These are phyloP conservation scores for Hesperophylax magnus DNA, from an alignment of 1,140 invertebrate species.

Conservation along the genomic window DNA sequence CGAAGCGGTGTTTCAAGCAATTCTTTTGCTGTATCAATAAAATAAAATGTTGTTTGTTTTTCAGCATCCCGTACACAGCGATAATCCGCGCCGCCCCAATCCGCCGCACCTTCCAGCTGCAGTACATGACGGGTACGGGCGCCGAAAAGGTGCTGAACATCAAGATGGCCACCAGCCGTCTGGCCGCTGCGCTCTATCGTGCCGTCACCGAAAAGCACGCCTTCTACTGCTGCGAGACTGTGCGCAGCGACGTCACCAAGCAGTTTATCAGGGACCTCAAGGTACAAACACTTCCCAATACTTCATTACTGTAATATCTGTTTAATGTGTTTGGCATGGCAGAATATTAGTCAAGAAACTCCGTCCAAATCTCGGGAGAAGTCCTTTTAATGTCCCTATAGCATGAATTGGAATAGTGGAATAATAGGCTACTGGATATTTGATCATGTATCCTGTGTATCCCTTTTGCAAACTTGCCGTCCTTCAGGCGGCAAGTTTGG, in stretches of 20 bases:
- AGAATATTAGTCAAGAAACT: too few relatives aligned
- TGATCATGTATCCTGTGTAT: too few relatives aligned
- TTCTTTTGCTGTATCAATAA: too few relatives aligned
- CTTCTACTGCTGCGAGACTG: constrained; percentile 93
- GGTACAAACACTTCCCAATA: constrained; percentile 61
- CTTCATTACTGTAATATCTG: too few relatives aligned
- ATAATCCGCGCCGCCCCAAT: constrained; percentile 86
- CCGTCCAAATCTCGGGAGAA: too few relatives aligned
- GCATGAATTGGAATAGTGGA: too few relatives aligned
- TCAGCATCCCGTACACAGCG: constrained; percentile 86
- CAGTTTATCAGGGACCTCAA: constrained; percentile 92
- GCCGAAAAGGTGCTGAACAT: constrained; percentile 80
- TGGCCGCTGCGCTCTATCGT: constrained; percentile 85
- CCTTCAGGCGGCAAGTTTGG: too few relatives aligned
- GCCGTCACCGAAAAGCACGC: constrained; percentile 93
- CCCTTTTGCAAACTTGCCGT: too few relatives aligned
- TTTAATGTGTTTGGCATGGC: too few relatives aligned
- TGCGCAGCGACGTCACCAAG: constrained; percentile 87
- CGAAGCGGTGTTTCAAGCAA: too few relatives aligned
- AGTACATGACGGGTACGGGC: constrained; percentile 80
- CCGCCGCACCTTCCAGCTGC: constrained; percentile 81
- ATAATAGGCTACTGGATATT: too few relatives aligned
- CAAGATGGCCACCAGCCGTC: constrained; percentile 83
- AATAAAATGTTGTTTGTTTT: constrained; percentile 57
- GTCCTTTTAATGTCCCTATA: too few relatives aligned